These are phyloP conservation scores for Acleris laterana DNA, from an alignment of 2,888 invertebrate species.

Conservation along the genomic window DNA sequence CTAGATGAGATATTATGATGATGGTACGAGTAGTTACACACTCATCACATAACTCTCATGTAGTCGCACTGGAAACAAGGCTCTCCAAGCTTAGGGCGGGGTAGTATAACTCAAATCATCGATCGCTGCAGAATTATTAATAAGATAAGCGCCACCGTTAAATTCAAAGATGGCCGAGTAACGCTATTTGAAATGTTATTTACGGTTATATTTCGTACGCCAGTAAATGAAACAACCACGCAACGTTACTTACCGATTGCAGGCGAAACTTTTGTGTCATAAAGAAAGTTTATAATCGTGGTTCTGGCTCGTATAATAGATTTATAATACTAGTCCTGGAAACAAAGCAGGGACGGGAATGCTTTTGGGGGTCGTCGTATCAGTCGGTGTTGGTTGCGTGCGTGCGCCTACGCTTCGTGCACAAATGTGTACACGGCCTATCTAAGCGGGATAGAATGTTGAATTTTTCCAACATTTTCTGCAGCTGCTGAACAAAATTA, in stretches of 20 bases:
- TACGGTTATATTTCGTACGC: slow-evolving; percentile 13
- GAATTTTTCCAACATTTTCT: slow-evolving; percentile 65
- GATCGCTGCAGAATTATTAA: too few relatives aligned
- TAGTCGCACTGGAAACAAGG: too few relatives aligned
- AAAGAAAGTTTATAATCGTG: slow-evolving; percentile 33
- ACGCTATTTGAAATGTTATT: slow-evolving; percentile 8
- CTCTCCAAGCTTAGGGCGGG: too few relatives aligned
- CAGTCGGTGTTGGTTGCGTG: slow-evolving; percentile 36
- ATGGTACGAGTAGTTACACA: too few relatives aligned
- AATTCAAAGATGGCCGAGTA: background rate
- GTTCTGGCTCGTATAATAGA: slow-evolving; percentile 35
- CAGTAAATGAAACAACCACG: slow-evolving; percentile 28
- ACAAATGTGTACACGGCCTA: slow-evolving; percentile 23
- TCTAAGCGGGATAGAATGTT: slow-evolving; percentile 52
- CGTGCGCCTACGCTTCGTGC: background rate
- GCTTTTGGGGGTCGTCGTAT: slow-evolving; percentile 19
- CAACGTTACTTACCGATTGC: slow-evolving; percentile 30
- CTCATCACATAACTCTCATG: too few relatives aligned
- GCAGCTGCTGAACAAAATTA: slow-evolving; percentile 70
- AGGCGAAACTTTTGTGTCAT: slow-evolving; percentile 31
- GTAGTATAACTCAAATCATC: too few relatives aligned
- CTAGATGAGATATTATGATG: too few relatives aligned
- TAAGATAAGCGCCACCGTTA: too few relatives aligned
- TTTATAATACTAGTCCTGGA: slow-evolving; percentile 33
- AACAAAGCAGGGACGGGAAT: slow-evolving; percentile 19